These are phyloP conservation scores for Amyelois transitella DNA, from an alignment of 1,140 invertebrate genomes.

Conservation along the genomic window DNA sequence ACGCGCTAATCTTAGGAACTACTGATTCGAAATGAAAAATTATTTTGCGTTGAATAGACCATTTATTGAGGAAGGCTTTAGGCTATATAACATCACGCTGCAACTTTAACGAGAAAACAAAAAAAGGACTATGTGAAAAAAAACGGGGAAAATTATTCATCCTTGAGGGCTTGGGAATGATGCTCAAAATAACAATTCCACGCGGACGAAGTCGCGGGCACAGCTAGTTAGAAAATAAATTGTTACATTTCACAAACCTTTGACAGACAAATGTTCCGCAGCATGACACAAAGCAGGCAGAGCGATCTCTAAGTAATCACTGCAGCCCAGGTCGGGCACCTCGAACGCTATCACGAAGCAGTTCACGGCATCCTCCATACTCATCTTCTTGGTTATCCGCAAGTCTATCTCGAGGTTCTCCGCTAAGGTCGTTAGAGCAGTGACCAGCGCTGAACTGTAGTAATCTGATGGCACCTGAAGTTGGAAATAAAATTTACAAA, in stretches of 20 bases:
- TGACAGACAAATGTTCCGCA: slow-evolving; percentile 81
- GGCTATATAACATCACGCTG: no score
- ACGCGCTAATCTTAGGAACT: no score
- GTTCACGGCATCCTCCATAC: slow-evolving; percentile 78
- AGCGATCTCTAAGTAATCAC: slow-evolving; percentile 88
- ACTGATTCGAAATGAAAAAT: no score
- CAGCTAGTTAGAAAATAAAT: no score
- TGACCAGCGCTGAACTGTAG: slow-evolving; percentile 81
- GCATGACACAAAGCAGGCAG: slow-evolving; percentile 88
- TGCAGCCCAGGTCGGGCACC: slow-evolving; percentile 84
- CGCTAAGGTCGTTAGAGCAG: slow-evolving; percentile 84
- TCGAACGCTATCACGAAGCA: slow-evolving; percentile 92
- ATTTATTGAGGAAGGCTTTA: no score
- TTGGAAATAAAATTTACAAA: slow-evolving; percentile 1
- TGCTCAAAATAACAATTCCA: no score
- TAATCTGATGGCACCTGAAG: slow-evolving; percentile 71
- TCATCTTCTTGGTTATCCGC: slow-evolving; percentile 75
- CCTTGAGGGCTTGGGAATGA: no score
- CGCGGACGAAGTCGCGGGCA: no score
- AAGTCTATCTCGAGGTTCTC: slow-evolving; percentile 85
- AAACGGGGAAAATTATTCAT: no score
- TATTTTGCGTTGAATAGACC: no score
- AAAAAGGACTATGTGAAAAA: no score
- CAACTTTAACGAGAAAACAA: no score
- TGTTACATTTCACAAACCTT: slow-evolving; percentile 33